Evolutionary conservation across 2,113 vertebrate genomes (phyloP).

Genomic region (Dipodomys stephensi): DNA sequence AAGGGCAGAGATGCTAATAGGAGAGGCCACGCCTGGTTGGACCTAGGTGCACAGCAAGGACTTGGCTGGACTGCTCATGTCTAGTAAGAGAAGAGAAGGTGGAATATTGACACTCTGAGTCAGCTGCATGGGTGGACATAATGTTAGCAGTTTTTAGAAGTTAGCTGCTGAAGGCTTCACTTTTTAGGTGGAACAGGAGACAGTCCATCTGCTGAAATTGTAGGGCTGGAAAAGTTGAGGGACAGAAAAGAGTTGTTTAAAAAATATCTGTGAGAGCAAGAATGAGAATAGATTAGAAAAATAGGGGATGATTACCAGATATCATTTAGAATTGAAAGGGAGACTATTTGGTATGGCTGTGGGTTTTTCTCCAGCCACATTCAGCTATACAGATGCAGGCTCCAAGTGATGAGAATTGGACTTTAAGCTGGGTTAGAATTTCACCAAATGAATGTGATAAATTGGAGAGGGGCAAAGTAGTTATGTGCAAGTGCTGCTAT

Average conservation of each 20-base stretch:
- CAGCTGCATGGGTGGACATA: not conserved
- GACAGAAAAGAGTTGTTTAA: not conserved
- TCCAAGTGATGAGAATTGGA: not conserved
- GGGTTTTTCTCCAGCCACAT: slow-evolving; percentile 5
- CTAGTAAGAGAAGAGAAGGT: not conserved
- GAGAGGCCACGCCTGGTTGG: not conserved
- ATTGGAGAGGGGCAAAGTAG: not conserved
- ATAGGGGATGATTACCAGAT: not conserved
- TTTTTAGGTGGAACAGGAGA: not conserved
- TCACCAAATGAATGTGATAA: not conserved
- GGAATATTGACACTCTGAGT: not conserved
- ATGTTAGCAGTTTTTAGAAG: not conserved
- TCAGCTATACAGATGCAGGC: not conserved
- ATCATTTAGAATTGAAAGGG: not conserved
- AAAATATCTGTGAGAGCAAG: not conserved
- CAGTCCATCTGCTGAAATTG: not conserved
- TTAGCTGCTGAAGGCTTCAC: not conserved
- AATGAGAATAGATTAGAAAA: not conserved
- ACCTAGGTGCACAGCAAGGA: not conserved
- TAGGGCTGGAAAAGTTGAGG: not conserved
- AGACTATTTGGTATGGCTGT: not conserved
- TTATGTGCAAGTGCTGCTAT: not conserved
- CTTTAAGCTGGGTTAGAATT: not conserved
- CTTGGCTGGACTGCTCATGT: not conserved
- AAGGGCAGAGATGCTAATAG: not conserved